Evolutionary conservation across 2,888 invertebrate genomes (phyloP), one percentile per base, ranked within the genome.

Genomic region (Cepaea hortensis): DNA sequence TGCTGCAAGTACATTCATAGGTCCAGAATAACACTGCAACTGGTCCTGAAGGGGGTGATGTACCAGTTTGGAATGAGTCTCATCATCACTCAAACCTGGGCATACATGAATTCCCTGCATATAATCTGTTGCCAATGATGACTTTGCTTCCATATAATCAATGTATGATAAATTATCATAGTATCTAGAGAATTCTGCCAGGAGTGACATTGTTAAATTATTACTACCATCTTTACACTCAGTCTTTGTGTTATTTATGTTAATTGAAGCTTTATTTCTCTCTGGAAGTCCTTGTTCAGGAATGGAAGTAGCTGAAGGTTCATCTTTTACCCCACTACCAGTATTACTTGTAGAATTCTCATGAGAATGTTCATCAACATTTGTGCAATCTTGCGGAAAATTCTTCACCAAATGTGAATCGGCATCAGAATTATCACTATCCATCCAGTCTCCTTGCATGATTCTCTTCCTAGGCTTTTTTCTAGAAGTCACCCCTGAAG

Each of bases 381-480:
- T 35, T 15, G 35, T 35, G 15, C 15, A 62, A 23, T 79, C 35
- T 62, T 79, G 62, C 3, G 61, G 7, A 18, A 35, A 18, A 18
- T 79, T 15, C 3, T 79, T 61, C 35, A 62, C 46, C 23, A 23
- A 4, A 62, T 62, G 35, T 13, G 55, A 79, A 65, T 75, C 62
- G 15, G 90, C 91, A 87, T 90, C 89, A 9, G 92, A 93, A 2
- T 87, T 90, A 76, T 93, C 93, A 88, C 92, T 92, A 84, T 92
- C 92, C 81, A 91, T 91, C 79, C 92, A 73, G 46, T 87, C 87
- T 9, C 84, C 76, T 13, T 80, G 84, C 18, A 87, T 65, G 68
- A 91, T 91, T 85, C 91, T 89, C 81, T 89, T 91, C 46, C 90
- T 81, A n/a, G 68, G 6, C 73, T 89, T 90, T 84, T 88, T 89